Percentiles rank a stretch among this genome's conserved stretches.
Conservation (phyloP, 1,140 invertebrate species). For the Alviniconcha marisindica region DNA sequence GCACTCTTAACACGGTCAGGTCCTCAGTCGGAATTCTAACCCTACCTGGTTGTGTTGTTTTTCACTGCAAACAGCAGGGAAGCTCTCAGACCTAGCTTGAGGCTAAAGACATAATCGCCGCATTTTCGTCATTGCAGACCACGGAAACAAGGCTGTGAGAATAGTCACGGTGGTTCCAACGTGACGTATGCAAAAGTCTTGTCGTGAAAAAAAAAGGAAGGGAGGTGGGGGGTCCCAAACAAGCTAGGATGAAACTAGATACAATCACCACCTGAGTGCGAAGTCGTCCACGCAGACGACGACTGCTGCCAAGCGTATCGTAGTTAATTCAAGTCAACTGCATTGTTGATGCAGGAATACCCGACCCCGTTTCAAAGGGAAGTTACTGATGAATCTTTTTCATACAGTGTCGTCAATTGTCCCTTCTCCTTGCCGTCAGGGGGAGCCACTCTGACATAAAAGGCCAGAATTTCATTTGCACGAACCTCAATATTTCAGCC, state of each 20-base stretch:
- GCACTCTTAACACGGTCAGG: too few species aligned
- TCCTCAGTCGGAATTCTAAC: constrained; percentile 4
- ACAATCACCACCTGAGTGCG: constrained; percentile 9
- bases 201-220: too few species aligned
- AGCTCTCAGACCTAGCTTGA: neutral
- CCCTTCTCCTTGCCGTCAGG: neutral
- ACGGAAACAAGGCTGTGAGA: neutral
- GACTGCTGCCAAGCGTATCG: constrained; percentile 21
- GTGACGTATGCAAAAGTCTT: constrained; percentile 18
- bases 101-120: constrained; percentile 4
- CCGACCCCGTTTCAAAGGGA: neutral
- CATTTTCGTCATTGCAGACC: constrained; percentile 11
- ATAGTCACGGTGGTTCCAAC: neutral
- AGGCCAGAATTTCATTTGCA: neutral
- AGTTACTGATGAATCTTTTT: constrained; percentile 27
- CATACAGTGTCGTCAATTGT: constrained; percentile 23
- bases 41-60: neutral
- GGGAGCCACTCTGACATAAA: neutral
- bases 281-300: constrained; percentile 19
- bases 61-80: neutral
- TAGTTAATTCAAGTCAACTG: constrained; percentile 11
- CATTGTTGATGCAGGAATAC: constrained; percentile 11
- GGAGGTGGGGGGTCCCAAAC: too few species aligned
- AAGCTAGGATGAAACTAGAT: constrained; percentile 5
- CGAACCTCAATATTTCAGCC: neutral